Base-by-base conservation (phyloP, 2,888 invertebrate genomes). In the Nemoura dubitans region DNA sequence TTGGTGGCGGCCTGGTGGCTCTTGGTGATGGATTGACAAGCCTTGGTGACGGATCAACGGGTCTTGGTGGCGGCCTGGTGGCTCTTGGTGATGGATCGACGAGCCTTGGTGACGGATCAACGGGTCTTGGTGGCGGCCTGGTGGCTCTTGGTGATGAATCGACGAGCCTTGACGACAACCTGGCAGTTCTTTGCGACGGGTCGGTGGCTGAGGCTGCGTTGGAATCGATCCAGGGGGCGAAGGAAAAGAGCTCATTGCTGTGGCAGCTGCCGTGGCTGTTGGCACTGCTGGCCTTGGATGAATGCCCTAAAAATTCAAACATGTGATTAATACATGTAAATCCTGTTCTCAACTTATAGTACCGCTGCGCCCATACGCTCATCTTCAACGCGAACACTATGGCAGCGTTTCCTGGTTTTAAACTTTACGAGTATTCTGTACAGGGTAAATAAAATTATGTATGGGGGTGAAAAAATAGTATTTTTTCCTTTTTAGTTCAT, bases 201-300 rank as follows among this genome's bases (percentile, higher is more conserved):
- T 36, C 5, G 36, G 36, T 36, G 36, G 10, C 36, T 6, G 3
- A 6, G 36, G 36, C 59, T 59, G 59, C 16, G 14, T 59, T 21
- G 10, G 59, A 3, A 59, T 14, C 16, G 36, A 10, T 36, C 21
- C 59, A 7, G 59, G 59, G 21, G 21, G 59, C 2, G 59, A 59
- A 10, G 21, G 14, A 1, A 59, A 29, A 6, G 83, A 42, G 26
- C 42, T 42, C 42, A 7, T 27, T 2, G 29, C 76, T 16, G 84
- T 84, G 59, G 84, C 84, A 21, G 84, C 84, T 10, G 84, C 84
- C 2, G 84, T 84, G 28, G 84, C 84, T 1, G 84, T 59, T 10
- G 84, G 84, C 59, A 84, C 84, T 0, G 84, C 84, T 26, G 84
- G 84, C 27, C 84, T 27, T 21, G 84, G 59, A 6, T 26, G 59